Conservation (phyloP, 2,888 invertebrate genomes). For the Acronicta psi region DNA sequence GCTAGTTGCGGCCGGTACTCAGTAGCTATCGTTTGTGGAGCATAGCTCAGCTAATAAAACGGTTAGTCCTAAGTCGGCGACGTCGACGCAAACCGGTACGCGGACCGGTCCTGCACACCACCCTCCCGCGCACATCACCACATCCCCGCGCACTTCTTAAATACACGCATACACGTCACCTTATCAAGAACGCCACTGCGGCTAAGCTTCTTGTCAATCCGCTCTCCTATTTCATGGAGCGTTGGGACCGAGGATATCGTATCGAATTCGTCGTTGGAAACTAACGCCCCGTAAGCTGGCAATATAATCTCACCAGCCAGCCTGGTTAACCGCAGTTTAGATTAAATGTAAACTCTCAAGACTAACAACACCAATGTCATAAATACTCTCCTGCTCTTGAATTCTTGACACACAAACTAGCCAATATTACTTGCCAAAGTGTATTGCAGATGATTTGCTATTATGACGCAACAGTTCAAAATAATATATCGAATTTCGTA, state of each 20-base stretch:
- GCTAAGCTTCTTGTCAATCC: constrained; percentile 79
- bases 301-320: constrained; percentile 72
- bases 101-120: constrained; percentile 78
- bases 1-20: constrained; percentile 60
- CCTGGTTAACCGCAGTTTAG: constrained; percentile 80
- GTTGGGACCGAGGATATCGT: constrained; percentile 68
- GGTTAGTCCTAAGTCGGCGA: constrained; percentile 83
- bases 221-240: constrained; percentile 82
- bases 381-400: constrained; percentile 29
- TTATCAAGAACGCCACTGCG: constrained; percentile 80
- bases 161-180: constrained; percentile 85
- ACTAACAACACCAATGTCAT: constrained; percentile 40
- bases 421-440: constrained; percentile 30
- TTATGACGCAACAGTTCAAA: constrained; percentile 72
- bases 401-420: constrained; percentile 35
- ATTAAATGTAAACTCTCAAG: constrained; percentile 51
- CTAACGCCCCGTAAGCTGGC: constrained; percentile 74
- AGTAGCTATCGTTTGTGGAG: constrained; percentile 83
- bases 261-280: constrained; percentile 76
- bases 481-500: constrained; percentile 72
- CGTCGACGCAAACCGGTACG: constrained; percentile 85
- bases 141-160: constrained; percentile 78
- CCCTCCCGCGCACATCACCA: constrained; percentile 65
- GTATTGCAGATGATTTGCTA: constrained; percentile 44
- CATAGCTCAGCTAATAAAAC: constrained; percentile 87